phyloP scores from a whole-genome alignment of 2,888 invertebrate genomes.

The Melikaiella ostensackeni region DNA sequence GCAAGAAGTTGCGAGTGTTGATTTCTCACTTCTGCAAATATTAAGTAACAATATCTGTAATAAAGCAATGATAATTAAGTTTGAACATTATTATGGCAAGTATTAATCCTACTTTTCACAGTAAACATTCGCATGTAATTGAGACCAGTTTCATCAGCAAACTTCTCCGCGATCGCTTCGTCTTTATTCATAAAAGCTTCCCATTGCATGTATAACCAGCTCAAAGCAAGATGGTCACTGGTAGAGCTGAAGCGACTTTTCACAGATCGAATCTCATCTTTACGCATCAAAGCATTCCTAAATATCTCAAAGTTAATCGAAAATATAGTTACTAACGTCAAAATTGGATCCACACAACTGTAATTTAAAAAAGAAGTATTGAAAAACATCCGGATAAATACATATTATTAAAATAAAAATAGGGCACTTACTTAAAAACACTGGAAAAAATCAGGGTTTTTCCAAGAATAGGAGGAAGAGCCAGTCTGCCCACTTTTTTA shows the following conservation, averaged over 20 bases:
- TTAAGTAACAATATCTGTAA: neutral
- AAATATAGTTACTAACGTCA: slow-evolving; percentile 78
- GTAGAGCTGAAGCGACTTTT: slow-evolving; percentile 79
- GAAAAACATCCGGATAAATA: slow-evolving; percentile 41
- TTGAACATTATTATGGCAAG: neutral
- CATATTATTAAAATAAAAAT: slow-evolving; percentile 14
- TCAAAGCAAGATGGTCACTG: slow-evolving; percentile 83
- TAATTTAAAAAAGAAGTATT: slow-evolving; percentile 1
- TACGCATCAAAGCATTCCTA: slow-evolving; percentile 77
- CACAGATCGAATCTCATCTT: slow-evolving; percentile 78
- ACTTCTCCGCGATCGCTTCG: slow-evolving; percentile 5
- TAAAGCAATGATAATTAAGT: neutral
- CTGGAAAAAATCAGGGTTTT: slow-evolving; percentile 81
- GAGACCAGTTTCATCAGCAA: slow-evolving; percentile 15
- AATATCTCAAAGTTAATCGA: slow-evolving; percentile 80
- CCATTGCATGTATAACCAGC: slow-evolving; percentile 80
- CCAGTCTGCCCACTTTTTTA: slow-evolving; percentile 78
- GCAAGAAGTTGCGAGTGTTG: neutral
- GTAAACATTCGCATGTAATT: neutral
- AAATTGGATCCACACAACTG: slow-evolving; percentile 79
- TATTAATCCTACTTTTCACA: slow-evolving; percentile 16
- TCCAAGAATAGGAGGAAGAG: slow-evolving; percentile 81
- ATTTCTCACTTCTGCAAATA: slow-evolving; percentile 8
- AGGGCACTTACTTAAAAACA: slow-evolving; percentile 75
- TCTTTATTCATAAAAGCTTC: slow-evolving; percentile 68